These are phyloP conservation scores for Zosterops japonicus DNA, from an alignment of 2,113 vertebrate species.

Conservation along the genomic window DNA sequence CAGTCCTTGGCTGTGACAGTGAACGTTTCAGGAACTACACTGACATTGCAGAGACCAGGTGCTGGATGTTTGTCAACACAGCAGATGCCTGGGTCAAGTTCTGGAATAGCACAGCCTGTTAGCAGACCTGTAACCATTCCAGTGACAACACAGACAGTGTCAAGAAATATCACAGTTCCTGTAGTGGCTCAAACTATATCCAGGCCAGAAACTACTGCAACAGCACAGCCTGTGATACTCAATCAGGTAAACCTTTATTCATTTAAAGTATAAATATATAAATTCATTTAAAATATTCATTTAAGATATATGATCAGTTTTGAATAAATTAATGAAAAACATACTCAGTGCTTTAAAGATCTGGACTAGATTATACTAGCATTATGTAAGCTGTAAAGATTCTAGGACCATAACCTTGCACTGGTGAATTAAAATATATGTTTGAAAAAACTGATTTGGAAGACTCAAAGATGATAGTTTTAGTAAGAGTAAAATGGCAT, in stretches of 20 bases:
- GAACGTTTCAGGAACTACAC: conserved; percentile 61
- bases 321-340: neutral
- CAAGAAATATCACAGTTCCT: conserved; percentile 58
- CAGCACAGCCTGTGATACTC: conserved; percentile 77
- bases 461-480: neutral
- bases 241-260: conserved; percentile 76
- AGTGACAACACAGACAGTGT: conserved; percentile 54
- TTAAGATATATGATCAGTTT: neutral
- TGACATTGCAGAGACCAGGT: conserved; percentile 50
- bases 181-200: conserved; percentile 60
- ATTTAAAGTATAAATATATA: neutral
- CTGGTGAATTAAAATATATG: neutral
- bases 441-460: neutral
- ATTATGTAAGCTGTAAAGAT: neutral
- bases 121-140: conserved; percentile 65
- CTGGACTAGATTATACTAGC: neutral
- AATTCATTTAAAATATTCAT: neutral
- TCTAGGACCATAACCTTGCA: neutral
- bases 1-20: conserved; percentile 72
- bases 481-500: neutral
- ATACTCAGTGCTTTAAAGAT: neutral
- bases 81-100: conserved; percentile 54
- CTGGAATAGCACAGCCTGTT: conserved; percentile 57
- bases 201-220: conserved; percentile 66
- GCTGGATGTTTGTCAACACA: conserved; percentile 60